Evolutionary conservation across 2,888 invertebrate species (phyloP).

Genomic region (Hypomecis punctinalis): DNA sequence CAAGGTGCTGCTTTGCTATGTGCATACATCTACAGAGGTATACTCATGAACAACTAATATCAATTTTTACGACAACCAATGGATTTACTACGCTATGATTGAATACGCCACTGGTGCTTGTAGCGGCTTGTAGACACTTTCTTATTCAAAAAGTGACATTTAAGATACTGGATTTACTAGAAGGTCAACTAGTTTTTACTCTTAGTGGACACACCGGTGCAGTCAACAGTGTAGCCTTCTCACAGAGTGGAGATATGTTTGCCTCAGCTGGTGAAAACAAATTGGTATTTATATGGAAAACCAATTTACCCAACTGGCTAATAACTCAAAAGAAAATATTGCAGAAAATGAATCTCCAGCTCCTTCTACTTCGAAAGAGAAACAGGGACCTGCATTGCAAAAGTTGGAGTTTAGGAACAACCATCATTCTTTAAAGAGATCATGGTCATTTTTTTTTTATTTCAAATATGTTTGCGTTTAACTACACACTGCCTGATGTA

Average conservation of each 20-base stretch:
- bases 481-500: no score
- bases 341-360: conserved; percentile 53
- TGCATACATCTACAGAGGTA: no score
- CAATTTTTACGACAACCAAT: no score
- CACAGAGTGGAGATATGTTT: conserved; percentile 90
- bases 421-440: conserved; percentile 58
- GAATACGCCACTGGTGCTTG: no score
- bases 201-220: conserved; percentile 91
- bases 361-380: conserved; percentile 54
- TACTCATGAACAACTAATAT: no score
- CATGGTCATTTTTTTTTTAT: no score
- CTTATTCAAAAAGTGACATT: no score
- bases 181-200: conserved; percentile 95
- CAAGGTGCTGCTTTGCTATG: no score
- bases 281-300: conserved; percentile 87
- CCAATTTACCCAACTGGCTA: conserved; percentile 76
- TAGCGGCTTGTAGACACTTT: no score
- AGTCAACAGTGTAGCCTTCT: conserved; percentile 91
- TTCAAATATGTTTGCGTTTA: no score
- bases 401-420: conserved; percentile 72
- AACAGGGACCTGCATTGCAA: conserved; percentile 70
- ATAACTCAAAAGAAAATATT: conserved; percentile 69
- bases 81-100: no score
- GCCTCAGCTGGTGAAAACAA: conserved; percentile 94
- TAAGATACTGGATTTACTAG: conserved; percentile 94